Evolutionary conservation across 2,797 vertebrate genomes (phyloP).

Genomic region (Pantherophis alleghaniensis): DNA sequence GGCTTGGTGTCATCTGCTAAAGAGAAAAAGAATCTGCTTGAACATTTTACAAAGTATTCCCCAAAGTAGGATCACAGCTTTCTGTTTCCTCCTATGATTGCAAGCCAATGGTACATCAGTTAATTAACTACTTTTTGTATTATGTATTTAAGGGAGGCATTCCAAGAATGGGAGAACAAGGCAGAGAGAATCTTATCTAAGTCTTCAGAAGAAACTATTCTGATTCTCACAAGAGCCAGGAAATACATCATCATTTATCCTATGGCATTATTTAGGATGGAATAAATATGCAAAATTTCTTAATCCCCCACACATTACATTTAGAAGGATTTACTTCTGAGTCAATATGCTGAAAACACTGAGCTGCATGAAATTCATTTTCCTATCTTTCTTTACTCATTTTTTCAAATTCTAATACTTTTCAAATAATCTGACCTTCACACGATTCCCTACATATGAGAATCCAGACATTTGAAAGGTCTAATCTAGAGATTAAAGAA

Average conservation of each 20-base stretch:
- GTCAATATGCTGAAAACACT: not conserved
- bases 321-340: not conserved
- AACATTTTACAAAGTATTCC: slow-evolving; percentile 59
- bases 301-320: not conserved
- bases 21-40: slow-evolving; percentile 64
- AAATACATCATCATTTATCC: not conserved
- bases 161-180: not conserved
- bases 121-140: slow-evolving; percentile 3
- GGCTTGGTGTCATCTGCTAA: slow-evolving; percentile 87
- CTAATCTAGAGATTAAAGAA: not conserved
- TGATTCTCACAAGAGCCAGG: not conserved
- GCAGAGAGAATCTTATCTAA: not conserved
- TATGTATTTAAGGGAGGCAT: not conserved
- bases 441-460: not conserved
- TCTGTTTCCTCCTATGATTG: not conserved
- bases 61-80: slow-evolving; percentile 25
- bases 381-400: not conserved
- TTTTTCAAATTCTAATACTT: not conserved
- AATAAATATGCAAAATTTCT: not conserved
- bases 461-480: not conserved
- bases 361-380: not conserved
- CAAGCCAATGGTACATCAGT: not conserved
- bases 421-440: not conserved
- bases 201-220: not conserved
- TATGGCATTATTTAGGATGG: not conserved